Conservation (phyloP, 2,113 vertebrate genomes). For the Callospermophilus lateralis region DNA sequence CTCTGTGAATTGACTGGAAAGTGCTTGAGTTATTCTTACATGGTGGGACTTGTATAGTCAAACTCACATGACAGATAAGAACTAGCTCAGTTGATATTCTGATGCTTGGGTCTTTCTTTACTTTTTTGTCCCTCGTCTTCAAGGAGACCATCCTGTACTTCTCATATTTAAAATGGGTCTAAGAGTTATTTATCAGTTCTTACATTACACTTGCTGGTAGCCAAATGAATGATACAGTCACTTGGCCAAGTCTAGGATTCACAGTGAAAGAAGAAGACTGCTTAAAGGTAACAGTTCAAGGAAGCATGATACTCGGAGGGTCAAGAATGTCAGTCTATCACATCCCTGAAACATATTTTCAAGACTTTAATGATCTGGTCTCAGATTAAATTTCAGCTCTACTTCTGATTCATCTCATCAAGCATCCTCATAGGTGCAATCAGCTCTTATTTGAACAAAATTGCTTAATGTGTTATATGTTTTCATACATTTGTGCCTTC, state of each 20-base stretch:
- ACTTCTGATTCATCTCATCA: not conserved
- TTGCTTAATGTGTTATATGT: not conserved
- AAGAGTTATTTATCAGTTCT: not conserved
- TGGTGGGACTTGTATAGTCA: not conserved
- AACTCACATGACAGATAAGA: not conserved
- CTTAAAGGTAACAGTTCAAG: not conserved
- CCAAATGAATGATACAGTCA: not conserved
- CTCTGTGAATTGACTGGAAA: not conserved
- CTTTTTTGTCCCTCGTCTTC: not conserved
- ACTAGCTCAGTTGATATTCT: not conserved
- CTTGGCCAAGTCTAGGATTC: not conserved
- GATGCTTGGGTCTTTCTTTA: not conserved
- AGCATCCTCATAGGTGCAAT: not conserved
- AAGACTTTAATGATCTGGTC: not conserved
- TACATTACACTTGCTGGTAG: not conserved
- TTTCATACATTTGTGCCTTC: not conserved
- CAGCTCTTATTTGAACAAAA: not conserved
- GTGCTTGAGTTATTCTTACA: not conserved
- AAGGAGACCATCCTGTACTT: not conserved
- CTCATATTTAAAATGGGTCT: not conserved
- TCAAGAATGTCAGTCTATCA: rapidly evolving
- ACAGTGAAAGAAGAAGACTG: too few relatives aligned
- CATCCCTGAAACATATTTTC: not conserved
- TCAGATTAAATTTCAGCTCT: not conserved
- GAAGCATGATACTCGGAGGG: not conserved